A percentile compares a stretch with the other conserved stretches of the same genome.
Conservation (phyloP, 2,113 vertebrate genomes). For the Artemisiospiza belli region DNA sequence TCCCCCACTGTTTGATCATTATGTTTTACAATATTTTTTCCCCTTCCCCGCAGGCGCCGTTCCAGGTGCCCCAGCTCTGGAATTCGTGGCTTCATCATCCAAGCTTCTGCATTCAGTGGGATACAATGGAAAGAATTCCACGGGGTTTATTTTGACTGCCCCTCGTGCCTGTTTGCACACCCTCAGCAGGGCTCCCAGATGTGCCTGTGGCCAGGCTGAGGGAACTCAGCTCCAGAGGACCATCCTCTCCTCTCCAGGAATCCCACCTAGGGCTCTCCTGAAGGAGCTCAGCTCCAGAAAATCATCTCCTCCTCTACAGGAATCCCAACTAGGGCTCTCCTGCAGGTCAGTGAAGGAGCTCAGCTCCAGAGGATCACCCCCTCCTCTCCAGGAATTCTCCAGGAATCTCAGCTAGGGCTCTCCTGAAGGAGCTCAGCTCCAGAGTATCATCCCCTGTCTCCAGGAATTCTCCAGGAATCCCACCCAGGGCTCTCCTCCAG, state of each 20-base stretch:
- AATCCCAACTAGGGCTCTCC: not conserved
- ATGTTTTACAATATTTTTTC: conserved; percentile 62
- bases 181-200: not conserved
- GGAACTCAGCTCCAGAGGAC: not conserved
- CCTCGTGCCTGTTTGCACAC: conserved; percentile 18
- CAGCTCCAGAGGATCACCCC: too few relatives aligned
- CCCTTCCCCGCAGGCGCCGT: conserved; percentile 41
- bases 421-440: not conserved
- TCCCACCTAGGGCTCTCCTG: not conserved
- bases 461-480: not conserved
- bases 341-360: too few relatives aligned
- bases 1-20: conserved; percentile 55
- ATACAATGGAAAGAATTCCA: conserved; percentile 69
- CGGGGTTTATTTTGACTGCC: conserved; percentile 23
- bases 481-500: too few relatives aligned
- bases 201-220: not conserved
- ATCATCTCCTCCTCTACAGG: not conserved
- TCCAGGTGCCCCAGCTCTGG: conserved; percentile 57
- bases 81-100: conserved; percentile 48
- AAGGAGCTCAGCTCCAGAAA: too few relatives aligned
- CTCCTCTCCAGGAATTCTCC: too few relatives aligned
- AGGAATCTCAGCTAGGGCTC: not conserved
- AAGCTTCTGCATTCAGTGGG: conserved; percentile 12
- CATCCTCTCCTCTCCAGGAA: not conserved
- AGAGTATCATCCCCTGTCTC: not conserved